Conservation (phyloP, 2,888 invertebrate genomes). For the Diaperis boleti region DNA sequence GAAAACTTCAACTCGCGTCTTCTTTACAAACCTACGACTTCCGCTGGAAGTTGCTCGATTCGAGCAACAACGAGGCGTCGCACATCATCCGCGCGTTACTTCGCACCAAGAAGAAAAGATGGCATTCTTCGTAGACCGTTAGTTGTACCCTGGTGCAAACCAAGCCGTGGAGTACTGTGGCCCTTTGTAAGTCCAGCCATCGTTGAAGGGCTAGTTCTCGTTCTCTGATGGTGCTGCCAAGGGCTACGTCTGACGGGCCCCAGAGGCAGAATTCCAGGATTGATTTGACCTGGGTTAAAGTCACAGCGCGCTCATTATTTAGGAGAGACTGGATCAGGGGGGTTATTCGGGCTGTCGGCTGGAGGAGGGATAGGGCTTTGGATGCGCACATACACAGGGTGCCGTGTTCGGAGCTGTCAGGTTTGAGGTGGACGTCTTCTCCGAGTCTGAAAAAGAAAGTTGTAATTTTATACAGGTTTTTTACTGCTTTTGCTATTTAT, state of each 20-base stretch:
- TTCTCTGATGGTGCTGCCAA: slow-evolving; percentile 77
- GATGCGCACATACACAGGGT: slow-evolving; percentile 85
- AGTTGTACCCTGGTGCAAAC: slow-evolving; percentile 81
- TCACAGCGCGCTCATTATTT: slow-evolving; percentile 75
- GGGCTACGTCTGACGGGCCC: slow-evolving; percentile 85
- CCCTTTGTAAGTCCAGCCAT: slow-evolving; percentile 90
- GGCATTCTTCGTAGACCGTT: slow-evolving; percentile 84
- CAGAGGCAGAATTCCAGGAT: slow-evolving; percentile 89
- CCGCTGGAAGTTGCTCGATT: slow-evolving; percentile 61
- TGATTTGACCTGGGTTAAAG: slow-evolving; percentile 82
- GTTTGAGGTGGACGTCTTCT: slow-evolving; percentile 73
- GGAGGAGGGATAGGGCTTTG: slow-evolving; percentile 75
- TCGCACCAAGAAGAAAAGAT: slow-evolving; percentile 84
- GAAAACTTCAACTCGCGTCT: neutral
- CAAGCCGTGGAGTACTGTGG: slow-evolving; percentile 86
- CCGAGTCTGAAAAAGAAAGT: slow-evolving; percentile 71
- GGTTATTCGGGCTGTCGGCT: slow-evolving; percentile 76
- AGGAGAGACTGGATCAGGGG: slow-evolving; percentile 78
- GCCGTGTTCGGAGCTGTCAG: slow-evolving; percentile 69
- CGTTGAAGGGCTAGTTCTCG: slow-evolving; percentile 82
- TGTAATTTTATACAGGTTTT: too few relatives aligned
- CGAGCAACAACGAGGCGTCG: slow-evolving; percentile 75
- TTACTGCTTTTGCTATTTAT: too few relatives aligned
- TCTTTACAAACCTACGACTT: too few relatives aligned
- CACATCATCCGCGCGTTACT: slow-evolving; percentile 87